A percentile compares a stretch with the other conserved stretches of the same genome.
Evolutionary conservation across 1,140 invertebrate genomes (phyloP).

Genomic region (Euglossa dilemma): DNA sequence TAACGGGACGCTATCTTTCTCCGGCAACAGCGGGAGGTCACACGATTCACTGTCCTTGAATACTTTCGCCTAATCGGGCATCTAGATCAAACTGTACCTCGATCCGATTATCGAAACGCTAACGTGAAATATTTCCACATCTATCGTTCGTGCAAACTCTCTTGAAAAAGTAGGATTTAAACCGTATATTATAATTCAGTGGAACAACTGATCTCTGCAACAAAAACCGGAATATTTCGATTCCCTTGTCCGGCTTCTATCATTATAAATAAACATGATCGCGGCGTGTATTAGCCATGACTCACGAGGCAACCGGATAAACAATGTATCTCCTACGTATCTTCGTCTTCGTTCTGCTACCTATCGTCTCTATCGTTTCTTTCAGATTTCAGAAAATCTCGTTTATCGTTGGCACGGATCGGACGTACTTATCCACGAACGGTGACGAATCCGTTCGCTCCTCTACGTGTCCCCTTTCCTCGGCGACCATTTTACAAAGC

Average conservation of each 20-base stretch:
- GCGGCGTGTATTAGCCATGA: background rate
- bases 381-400: too few relatives aligned
- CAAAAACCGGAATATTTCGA: background rate
- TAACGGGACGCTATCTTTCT: conserved; percentile 54
- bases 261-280: conserved; percentile 39
- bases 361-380: too few relatives aligned
- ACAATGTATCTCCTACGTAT: background rate
- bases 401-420: too few relatives aligned
- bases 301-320: background rate
- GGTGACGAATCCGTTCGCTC: conserved; percentile 7
- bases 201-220: too few relatives aligned
- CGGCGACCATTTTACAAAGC: background rate
- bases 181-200: too few relatives aligned
- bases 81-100: conserved; percentile 21
- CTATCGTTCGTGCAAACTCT: too few relatives aligned
- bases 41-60: conserved; percentile 67
- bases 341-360: too few relatives aligned
- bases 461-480: too few relatives aligned
- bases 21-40: conserved; percentile 37
- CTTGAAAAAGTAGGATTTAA: too few relatives aligned
- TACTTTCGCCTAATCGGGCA: conserved; percentile 68
- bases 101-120: background rate
- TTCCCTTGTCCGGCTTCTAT: background rate
- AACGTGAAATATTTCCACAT: background rate
- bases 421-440: too few relatives aligned